Percentiles rank a stretch among this genome's conserved stretches.
Evolutionary conservation across 2,797 vertebrate genomes (phyloP).

Genomic region (Podarcis siculus): DNA sequence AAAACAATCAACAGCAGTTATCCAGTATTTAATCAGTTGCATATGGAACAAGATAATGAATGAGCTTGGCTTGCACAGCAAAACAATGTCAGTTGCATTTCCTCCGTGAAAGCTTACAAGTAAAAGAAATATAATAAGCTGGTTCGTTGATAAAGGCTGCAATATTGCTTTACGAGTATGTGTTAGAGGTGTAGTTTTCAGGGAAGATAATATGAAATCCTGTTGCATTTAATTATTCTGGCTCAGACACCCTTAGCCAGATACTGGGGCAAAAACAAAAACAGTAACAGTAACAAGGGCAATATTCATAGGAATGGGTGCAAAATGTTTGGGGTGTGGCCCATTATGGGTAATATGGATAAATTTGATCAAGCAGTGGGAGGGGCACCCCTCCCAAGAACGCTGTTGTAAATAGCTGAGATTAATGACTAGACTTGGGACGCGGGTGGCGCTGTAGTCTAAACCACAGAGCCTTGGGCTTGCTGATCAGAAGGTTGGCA

Average conservation of each 20-base stretch:
- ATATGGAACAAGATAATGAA: background rate
- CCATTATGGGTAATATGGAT: background rate
- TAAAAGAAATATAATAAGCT: background rate
- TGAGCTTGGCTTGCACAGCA: background rate
- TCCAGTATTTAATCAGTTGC: background rate
- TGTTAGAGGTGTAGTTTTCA: background rate
- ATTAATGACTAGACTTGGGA: background rate
- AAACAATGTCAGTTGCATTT: conserved; percentile 9
- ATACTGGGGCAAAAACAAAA: background rate
- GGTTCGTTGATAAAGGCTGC: conserved; percentile 9
- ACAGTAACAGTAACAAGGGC: background rate
- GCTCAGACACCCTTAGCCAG: background rate
- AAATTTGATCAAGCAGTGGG: background rate
- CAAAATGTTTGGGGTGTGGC: background rate
- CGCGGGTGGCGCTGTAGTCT: too few relatives aligned
- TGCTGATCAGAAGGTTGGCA: too few relatives aligned
- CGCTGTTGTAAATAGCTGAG: background rate
- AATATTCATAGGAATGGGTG: background rate
- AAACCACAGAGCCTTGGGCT: too few relatives aligned
- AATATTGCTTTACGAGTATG: background rate
- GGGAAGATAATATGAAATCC: background rate
- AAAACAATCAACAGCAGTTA: background rate
- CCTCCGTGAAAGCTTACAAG: background rate
- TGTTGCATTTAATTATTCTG: background rate
- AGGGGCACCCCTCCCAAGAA: background rate